Percentiles rank a stretch among this genome's conserved stretches.
Conservation (phyloP, 2,888 invertebrate species). For the Liodrosophila aerea region DNA sequence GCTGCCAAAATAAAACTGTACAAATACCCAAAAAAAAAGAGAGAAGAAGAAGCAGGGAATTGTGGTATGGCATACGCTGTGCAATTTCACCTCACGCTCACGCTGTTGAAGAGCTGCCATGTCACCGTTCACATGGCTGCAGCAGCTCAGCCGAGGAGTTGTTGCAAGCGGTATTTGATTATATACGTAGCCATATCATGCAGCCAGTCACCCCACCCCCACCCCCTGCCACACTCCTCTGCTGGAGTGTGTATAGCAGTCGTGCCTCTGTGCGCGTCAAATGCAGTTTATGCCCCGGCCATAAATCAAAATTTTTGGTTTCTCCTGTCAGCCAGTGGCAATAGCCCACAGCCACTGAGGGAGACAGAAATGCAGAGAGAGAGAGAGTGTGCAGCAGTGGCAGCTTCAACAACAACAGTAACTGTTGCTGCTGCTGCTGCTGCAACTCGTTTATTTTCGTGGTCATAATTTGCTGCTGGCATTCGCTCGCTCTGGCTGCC, state of each 20-base stretch:
- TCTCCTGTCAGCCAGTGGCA: slow-evolving; percentile 75
- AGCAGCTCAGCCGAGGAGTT: slow-evolving; percentile 54
- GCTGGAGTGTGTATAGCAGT: neutral
- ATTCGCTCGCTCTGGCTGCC: slow-evolving; percentile 21
- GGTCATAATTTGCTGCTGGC: slow-evolving; percentile 76
- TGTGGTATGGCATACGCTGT: slow-evolving; percentile 50
- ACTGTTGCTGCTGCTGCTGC: neutral
- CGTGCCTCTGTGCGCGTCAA: slow-evolving; percentile 58
- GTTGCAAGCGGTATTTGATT: slow-evolving; percentile 68
- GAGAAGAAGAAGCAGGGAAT: too few species aligned
- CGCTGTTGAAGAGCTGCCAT: slow-evolving; percentile 47
- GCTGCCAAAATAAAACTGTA: slow-evolving; percentile 24
- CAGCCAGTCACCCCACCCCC: slow-evolving; percentile 22
- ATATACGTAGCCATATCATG: slow-evolving; percentile 65
- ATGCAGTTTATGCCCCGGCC: slow-evolving; percentile 75
- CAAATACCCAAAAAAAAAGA: slow-evolving; percentile 46
- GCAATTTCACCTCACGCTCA: slow-evolving; percentile 31
- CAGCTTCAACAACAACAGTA: neutral
- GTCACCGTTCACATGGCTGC: slow-evolving; percentile 74
- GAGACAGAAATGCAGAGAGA: neutral
- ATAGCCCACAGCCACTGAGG: slow-evolving; percentile 57
- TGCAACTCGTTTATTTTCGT: slow-evolving; percentile 35
- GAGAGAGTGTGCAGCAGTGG: neutral
- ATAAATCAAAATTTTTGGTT: slow-evolving; percentile 80
- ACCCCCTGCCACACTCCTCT: slow-evolving; percentile 17